Evolutionary conservation across 2,888 invertebrate genomes (phyloP).

Genomic region (Acrobasis consociella): DNA sequence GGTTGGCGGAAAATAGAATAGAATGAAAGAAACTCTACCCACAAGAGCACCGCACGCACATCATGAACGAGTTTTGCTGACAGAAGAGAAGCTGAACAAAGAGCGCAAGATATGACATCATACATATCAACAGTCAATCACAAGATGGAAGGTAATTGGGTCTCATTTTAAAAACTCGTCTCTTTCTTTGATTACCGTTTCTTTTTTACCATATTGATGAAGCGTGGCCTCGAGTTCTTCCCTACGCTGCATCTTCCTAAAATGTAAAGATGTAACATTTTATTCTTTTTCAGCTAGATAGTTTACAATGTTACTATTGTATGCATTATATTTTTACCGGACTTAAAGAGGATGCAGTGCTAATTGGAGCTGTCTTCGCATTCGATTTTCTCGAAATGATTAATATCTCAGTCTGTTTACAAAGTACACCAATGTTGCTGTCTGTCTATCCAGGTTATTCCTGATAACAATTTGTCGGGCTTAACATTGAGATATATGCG

Average conservation of each 20-base stretch:
- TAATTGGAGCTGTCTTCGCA: slow-evolving; percentile 19
- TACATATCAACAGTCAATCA: too few relatives aligned
- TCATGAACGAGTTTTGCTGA: too few relatives aligned
- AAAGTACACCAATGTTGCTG: slow-evolving; percentile 6
- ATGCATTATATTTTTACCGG: not conserved
- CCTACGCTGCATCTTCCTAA: not conserved
- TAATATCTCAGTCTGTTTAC: slow-evolving; percentile 11
- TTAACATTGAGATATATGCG: not conserved
- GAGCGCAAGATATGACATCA: too few relatives aligned
- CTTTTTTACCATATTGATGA: too few relatives aligned
- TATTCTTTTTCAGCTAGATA: not conserved
- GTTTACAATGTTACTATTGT: not conserved
- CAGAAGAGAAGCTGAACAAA: too few relatives aligned
- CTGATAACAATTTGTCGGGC: not conserved
- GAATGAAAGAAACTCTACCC: too few relatives aligned
- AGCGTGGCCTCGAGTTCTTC: too few relatives aligned
- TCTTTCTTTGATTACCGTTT: too few relatives aligned
- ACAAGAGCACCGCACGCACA: too few relatives aligned
- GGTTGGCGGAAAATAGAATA: too few relatives aligned
- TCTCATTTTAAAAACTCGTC: too few relatives aligned
- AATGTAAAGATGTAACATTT: not conserved
- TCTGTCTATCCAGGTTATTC: slow-evolving; percentile 5
- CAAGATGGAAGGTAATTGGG: too few relatives aligned
- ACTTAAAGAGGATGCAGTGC: slow-evolving; percentile 13
- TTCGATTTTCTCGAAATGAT: slow-evolving; percentile 18